Conservation (phyloP, 23 tunicate genomes). For the Trididemnum miniatum region DNA sequence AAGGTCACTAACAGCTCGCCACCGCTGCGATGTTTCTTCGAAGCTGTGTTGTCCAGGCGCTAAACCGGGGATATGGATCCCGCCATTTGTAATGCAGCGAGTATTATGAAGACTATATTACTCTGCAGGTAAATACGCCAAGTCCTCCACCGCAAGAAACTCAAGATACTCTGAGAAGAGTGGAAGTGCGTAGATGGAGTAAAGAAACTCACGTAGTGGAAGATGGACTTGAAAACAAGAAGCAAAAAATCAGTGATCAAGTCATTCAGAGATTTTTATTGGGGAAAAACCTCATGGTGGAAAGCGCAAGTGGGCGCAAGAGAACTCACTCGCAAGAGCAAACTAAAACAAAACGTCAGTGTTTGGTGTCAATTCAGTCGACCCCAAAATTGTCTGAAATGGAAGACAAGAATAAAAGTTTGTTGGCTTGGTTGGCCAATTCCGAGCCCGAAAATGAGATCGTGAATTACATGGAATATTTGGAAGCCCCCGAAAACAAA, state of each 20-base stretch:
- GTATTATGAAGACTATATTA: too few relatives aligned
- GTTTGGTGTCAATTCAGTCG: neutral
- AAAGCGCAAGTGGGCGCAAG: slow-evolving; percentile 13
- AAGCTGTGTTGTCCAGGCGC: too few relatives aligned
- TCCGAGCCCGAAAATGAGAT: slow-evolving; percentile 15
- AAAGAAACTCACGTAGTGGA: neutral
- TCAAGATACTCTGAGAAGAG: slow-evolving; percentile 6
- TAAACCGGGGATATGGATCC: too few relatives aligned
- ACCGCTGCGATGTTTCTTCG: too few relatives aligned
- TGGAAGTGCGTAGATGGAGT: slow-evolving; percentile 1
- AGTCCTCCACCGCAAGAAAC: too few relatives aligned
- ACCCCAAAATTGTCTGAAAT: neutral
- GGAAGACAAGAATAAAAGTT: slow-evolving; percentile 13
- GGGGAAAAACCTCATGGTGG: neutral
- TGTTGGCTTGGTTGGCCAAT: slow-evolving; percentile 15
- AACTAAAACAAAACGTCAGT: neutral
- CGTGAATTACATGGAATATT: neutral
- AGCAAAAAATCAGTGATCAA: neutral
- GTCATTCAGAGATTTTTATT: neutral
- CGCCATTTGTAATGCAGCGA: too few relatives aligned
- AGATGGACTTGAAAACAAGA: neutral
- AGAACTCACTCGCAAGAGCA: neutral
- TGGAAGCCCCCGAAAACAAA: neutral
- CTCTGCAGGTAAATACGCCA: too few relatives aligned
- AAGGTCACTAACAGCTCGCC: too few relatives aligned